These are phyloP conservation scores for Chelidonichthys spinosus DNA, from an alignment of 2,797 vertebrate genomes.

Conservation along the genomic window DNA sequence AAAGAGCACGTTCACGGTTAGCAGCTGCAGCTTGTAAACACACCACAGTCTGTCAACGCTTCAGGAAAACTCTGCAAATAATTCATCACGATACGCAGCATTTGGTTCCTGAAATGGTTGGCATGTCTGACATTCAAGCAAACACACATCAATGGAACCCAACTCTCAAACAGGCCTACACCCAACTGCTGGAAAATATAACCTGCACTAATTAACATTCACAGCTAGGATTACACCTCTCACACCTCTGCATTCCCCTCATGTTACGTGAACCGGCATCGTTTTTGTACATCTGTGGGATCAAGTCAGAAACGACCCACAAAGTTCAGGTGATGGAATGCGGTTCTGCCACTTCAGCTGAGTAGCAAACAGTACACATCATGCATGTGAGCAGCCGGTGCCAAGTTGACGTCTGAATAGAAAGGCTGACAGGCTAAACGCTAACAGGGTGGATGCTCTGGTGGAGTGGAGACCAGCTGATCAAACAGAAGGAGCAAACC, in stretches of 20 bases:
- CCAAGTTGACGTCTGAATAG: conserved; percentile 44
- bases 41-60: neutral
- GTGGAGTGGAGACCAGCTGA: conserved; percentile 8
- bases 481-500: neutral
- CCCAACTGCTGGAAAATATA: neutral
- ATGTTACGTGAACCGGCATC: conserved; percentile 15
- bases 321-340: conserved; percentile 69
- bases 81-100: neutral
- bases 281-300: neutral
- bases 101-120: conserved; percentile 21
- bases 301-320: conserved; percentile 46
- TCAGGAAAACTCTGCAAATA: neutral
- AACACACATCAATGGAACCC: conserved; percentile 24
- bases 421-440: neutral
- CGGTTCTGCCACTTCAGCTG: conserved; percentile 65
- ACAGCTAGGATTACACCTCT: neutral
- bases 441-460: neutral
- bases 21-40: conserved; percentile 3
- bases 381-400: conserved; percentile 34
- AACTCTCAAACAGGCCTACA: neutral
- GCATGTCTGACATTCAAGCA: conserved; percentile 21
- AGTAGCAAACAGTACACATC: conserved; percentile 27
- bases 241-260: neutral
- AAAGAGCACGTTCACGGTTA: neutral
- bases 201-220: neutral